Conservation (phyloP, 2,797 vertebrate species). For the Todus mexicanus region DNA sequence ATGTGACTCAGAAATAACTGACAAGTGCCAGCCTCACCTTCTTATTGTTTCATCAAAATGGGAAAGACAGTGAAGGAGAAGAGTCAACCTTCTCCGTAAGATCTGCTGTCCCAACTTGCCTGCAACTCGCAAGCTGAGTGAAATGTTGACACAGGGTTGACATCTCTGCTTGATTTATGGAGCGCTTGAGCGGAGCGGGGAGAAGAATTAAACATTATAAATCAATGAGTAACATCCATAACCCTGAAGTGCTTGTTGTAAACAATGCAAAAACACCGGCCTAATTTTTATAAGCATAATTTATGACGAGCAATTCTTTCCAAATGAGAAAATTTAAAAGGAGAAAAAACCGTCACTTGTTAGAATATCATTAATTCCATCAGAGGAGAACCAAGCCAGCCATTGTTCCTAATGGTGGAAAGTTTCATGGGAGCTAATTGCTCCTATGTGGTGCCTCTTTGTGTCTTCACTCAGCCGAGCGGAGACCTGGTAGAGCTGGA, state of each 20-base stretch:
- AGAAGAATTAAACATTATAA: constrained; percentile 53
- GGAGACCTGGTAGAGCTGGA: not conserved
- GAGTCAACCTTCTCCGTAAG: constrained; percentile 45
- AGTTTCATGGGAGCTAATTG: constrained; percentile 41
- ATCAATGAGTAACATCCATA: constrained; percentile 58
- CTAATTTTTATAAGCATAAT: constrained; percentile 37
- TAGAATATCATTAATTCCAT: constrained; percentile 14
- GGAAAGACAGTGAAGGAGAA: constrained; percentile 51
- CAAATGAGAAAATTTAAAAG: constrained; percentile 39
- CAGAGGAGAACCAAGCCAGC: not conserved
- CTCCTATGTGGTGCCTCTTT: not conserved
- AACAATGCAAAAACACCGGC: constrained; percentile 27
- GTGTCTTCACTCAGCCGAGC: not conserved
- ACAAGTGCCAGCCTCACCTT: constrained; percentile 76
- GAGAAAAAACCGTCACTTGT: not conserved
- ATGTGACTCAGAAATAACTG: constrained; percentile 76
- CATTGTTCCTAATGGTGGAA: constrained; percentile 24
- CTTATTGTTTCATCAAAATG: constrained; percentile 72
- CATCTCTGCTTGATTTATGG: constrained; percentile 66
- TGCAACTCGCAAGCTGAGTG: constrained; percentile 64
- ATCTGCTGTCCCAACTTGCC: constrained; percentile 72
- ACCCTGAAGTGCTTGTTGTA: constrained; percentile 46
- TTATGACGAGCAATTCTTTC: constrained; percentile 40
- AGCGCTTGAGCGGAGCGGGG: not conserved
- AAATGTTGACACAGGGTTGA: constrained; percentile 69